phyloP scores from a whole-genome alignment of 2,113 vertebrate genomes.

The Hypomesus transpacificus region DNA sequence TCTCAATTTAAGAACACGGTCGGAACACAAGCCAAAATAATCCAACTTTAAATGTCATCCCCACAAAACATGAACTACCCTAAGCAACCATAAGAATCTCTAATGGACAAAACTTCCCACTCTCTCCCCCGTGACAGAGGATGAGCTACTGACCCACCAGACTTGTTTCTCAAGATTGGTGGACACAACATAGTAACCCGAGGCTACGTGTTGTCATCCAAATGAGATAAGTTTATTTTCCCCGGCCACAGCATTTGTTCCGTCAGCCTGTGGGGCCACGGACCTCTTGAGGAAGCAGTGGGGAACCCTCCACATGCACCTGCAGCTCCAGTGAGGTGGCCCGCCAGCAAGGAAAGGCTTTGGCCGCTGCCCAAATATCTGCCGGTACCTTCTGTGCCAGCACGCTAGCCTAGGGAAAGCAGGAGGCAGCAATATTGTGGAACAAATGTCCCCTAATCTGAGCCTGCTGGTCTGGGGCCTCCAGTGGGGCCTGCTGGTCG shows the following conservation, averaged over 20 bases:
- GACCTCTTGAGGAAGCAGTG: conserved; percentile 68
- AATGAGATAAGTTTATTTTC: conserved; percentile 96
- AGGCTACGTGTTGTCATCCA: conserved; percentile 89
- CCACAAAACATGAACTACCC: background rate
- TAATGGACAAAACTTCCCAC: conserved; percentile 14
- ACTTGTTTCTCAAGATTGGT: conserved; percentile 68
- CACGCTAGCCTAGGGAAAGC: conserved; percentile 78
- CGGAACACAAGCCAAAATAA: background rate
- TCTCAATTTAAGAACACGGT: background rate
- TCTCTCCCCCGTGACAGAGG: conserved; percentile 12
- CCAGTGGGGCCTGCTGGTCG: conserved; percentile 58
- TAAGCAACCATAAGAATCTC: background rate
- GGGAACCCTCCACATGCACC: conserved; percentile 75
- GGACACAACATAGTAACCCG: conserved; percentile 75
- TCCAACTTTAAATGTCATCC: too few relatives aligned
- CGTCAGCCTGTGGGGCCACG: conserved; percentile 84
- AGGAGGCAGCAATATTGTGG: conserved; percentile 81
- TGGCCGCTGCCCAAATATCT: conserved; percentile 88
- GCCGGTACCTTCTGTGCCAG: conserved; percentile 88
- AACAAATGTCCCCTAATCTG: conserved; percentile 86
- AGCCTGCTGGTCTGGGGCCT: conserved; percentile 76
- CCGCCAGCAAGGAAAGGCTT: conserved; percentile 72
- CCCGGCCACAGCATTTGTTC: conserved; percentile 84
- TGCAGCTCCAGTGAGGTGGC: conserved; percentile 77
- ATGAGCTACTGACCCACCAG: conserved; percentile 60